Evolutionary conservation across 2,797 vertebrate genomes (phyloP).

Genomic region (Epinephelus awoara): DNA sequence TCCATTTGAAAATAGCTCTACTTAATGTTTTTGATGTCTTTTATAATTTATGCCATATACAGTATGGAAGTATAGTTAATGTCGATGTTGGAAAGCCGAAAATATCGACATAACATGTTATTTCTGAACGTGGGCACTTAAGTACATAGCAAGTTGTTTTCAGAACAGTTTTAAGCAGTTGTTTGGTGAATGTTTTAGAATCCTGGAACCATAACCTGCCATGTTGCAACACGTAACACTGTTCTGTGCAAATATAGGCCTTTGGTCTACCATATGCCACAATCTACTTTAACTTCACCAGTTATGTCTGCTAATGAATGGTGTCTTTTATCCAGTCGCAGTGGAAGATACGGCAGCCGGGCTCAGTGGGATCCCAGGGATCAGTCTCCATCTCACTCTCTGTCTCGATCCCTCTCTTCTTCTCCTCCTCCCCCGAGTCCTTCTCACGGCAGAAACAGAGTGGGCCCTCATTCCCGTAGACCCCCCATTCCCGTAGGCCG

Average conservation of each 20-base stretch:
- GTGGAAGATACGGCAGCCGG: slow-evolving; percentile 51
- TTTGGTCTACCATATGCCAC: background rate
- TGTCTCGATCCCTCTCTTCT: slow-evolving; percentile 56
- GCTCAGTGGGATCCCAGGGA: slow-evolving; percentile 54
- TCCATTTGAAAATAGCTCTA: background rate
- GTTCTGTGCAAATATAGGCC: background rate
- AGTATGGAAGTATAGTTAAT: background rate
- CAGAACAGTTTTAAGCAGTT: background rate
- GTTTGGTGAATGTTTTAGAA: background rate
- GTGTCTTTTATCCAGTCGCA: slow-evolving; percentile 43
- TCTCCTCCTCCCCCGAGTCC: slow-evolving; percentile 62
- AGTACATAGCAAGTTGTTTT: background rate
- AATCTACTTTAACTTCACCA: background rate
- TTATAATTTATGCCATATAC: no score
- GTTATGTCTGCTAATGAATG: background rate
- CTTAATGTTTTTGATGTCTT: background rate
- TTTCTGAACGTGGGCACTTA: background rate
- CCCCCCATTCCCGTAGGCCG: no score
- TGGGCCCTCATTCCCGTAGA: slow-evolving; percentile 2
- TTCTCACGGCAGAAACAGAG: slow-evolving; percentile 40
- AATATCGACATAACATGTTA: background rate
- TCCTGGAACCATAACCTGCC: background rate
- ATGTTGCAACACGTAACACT: background rate
- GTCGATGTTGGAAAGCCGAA: background rate
- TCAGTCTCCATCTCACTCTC: slow-evolving; percentile 52